Evolutionary conservation across 2,113 vertebrate genomes (phyloP), one percentile per base, ranked within the genome.

Genomic region (Grallaria varia): DNA sequence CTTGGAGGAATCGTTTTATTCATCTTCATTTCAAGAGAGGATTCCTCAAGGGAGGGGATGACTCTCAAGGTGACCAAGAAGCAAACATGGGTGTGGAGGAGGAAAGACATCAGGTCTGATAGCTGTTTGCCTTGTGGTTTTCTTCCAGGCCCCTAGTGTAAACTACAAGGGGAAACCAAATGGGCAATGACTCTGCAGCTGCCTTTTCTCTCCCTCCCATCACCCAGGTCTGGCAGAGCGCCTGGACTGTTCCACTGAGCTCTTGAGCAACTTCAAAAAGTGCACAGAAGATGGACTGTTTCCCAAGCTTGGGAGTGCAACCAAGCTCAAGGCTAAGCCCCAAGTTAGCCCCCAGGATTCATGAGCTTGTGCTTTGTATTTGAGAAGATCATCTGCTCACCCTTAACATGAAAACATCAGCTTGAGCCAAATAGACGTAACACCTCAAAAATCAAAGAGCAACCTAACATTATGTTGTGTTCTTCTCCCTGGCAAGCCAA

Each of bases 201-300:
- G 74, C 23, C 42, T 50, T 55, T 53, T 44, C n/a, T 50, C 31
- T 82, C 28, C 19, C 39, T 87, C 53, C 50, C 71, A 73, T 73
- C 82, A 58, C 55, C 39, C 35, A 21, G 66, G 39, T 14, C 75
- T 92, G 94, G 62, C 28, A 44, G 73, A 50, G 28, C 0, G 1
- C 82, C 82, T 1, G 2, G 28, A 5, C 25, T 1, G 1, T 45
- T 42, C 37, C 13, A 4, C 13, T 1, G 37, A 68, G 62, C 39
- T 94, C 83, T 63, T 66, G 64, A 42, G 69, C 69, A 91, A 31
- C 87, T 58, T n/a, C 63, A 81, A 8, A 12, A 73, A 40, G 8
- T 8, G 2, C 40, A 66, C 3, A 4, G 7, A 4, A 22, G 45
- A 8, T 33, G 30, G 37, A 67, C 39, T 64, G 1, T 53, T n/a